Evolutionary conservation across 2,797 vertebrate genomes (phyloP).

Genomic region (Prionace glauca): DNA sequence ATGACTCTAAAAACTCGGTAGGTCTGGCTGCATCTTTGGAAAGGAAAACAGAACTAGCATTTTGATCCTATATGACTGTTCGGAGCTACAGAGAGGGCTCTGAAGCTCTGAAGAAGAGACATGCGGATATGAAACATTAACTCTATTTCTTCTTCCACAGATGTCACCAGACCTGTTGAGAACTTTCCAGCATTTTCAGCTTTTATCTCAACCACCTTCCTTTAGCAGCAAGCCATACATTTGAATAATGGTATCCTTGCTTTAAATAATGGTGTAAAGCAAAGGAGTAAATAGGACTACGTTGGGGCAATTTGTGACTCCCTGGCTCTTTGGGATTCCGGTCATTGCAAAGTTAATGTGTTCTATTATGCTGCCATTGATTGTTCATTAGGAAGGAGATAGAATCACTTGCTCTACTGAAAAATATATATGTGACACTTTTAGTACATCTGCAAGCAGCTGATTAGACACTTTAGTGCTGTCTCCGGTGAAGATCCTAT

Average conservation of each 20-base stretch:
- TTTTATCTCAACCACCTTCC: no score
- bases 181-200: no score
- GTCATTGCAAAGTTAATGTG: not conserved
- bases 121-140: no score
- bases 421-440: not conserved
- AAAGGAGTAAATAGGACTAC: not conserved
- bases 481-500: not conserved
- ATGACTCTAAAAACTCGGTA: no score
- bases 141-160: no score
- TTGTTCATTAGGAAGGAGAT: not conserved
- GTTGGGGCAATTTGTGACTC: not conserved
- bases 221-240: no score
- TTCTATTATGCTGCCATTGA: not conserved
- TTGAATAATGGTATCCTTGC: not conserved
- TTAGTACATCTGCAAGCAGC: not conserved
- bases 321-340: not conserved
- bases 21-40: no score
- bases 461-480: not conserved
- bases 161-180: no score
- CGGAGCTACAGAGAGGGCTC: no score
- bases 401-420: not conserved
- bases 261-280: not conserved
- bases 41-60: no score
- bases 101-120: no score
- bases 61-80: no score